These are phyloP conservation scores for Bambusicola thoracicus DNA, from an alignment of 2,113 vertebrate species.

Conservation along the genomic window DNA sequence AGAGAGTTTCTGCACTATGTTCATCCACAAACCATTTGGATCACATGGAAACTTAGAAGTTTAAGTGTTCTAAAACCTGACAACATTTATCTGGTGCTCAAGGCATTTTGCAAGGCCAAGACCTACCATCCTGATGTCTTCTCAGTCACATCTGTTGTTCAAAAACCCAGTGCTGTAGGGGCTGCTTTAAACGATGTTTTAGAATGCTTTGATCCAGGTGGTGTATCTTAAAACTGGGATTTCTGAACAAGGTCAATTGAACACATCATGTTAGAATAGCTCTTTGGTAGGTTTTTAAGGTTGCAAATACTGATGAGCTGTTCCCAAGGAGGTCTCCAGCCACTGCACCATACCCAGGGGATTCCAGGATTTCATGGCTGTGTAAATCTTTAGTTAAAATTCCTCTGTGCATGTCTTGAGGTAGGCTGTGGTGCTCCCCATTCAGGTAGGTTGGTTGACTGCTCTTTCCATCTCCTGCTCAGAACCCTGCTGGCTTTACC, in stretches of 20 bases:
- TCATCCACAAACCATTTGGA: not conserved
- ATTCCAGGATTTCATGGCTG: constrained; percentile 66
- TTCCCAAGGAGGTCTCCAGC: constrained; percentile 43
- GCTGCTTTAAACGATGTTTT: not conserved
- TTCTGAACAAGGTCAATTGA: not conserved
- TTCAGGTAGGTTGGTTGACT: not conserved
- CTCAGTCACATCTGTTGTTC: not conserved
- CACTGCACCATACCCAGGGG: constrained; percentile 55
- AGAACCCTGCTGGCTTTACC: constrained; percentile 49
- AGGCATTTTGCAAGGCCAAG: not conserved
- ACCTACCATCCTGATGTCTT: not conserved
- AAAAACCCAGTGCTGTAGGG: not conserved
- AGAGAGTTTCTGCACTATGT: not conserved
- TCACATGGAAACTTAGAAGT: not conserved
- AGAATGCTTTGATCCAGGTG: not conserved
- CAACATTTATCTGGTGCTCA: not conserved
- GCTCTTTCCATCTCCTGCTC: not conserved
- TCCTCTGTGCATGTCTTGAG: constrained; percentile 19
- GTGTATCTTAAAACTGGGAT: not conserved
- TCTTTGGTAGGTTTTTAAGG: constrained; percentile 28
- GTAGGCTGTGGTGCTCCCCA: not conserved
- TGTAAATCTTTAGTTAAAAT: constrained; percentile 70
- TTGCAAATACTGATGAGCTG: not conserved
- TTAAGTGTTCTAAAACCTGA: not conserved
- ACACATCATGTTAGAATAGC: not conserved